Conservation (phyloP, 2,888 invertebrate genomes). For the Phyllotreta striolata region DNA sequence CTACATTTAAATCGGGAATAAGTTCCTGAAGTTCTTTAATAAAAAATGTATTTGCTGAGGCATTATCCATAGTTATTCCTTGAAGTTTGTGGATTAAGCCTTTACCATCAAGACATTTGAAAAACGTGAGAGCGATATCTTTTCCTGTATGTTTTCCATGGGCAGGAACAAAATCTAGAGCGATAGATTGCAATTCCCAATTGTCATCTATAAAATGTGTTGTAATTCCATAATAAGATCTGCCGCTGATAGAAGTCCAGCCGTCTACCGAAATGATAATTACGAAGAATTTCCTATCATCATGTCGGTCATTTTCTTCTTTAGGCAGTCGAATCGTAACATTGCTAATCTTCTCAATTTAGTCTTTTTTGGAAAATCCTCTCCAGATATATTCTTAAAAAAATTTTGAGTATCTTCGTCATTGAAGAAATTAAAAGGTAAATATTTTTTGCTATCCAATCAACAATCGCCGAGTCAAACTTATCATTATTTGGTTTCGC, state of each 20-base stretch:
- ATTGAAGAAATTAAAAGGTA: constrained; percentile 35
- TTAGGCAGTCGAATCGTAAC: constrained; percentile 13
- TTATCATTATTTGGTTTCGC: no score
- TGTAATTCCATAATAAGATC: constrained; percentile 47
- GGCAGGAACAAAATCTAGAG: constrained; percentile 46
- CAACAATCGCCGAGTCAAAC: constrained; percentile 6
- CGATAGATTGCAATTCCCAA: constrained; percentile 43
- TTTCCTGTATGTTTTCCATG: constrained; percentile 46
- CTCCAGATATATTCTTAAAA: constrained; percentile 16
- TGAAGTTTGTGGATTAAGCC: constrained; percentile 41
- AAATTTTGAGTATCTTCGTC: constrained; percentile 29
- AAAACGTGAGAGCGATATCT: constrained; percentile 43
- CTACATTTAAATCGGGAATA: constrained; percentile 33
- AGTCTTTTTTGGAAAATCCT: constrained; percentile 22
- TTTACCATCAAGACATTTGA: constrained; percentile 31
- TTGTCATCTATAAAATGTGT: constrained; percentile 44
- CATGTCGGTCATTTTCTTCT: constrained; percentile 11
- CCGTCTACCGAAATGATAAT: constrained; percentile 44
- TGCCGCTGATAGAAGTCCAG: constrained; percentile 45
- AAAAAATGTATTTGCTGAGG: constrained; percentile 44
- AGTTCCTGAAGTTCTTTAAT: constrained; percentile 34
- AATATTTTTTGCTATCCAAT: constrained; percentile 33
- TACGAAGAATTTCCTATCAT: constrained; percentile 21
- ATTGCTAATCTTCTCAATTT: constrained; percentile 9
- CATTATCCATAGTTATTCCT: constrained; percentile 45